Percentiles rank a stretch among this genome's conserved stretches.
These are phyloP conservation scores for Brienomyrus brachyistius DNA, from an alignment of 2,113 vertebrate genomes.

Conservation along the genomic window DNA sequence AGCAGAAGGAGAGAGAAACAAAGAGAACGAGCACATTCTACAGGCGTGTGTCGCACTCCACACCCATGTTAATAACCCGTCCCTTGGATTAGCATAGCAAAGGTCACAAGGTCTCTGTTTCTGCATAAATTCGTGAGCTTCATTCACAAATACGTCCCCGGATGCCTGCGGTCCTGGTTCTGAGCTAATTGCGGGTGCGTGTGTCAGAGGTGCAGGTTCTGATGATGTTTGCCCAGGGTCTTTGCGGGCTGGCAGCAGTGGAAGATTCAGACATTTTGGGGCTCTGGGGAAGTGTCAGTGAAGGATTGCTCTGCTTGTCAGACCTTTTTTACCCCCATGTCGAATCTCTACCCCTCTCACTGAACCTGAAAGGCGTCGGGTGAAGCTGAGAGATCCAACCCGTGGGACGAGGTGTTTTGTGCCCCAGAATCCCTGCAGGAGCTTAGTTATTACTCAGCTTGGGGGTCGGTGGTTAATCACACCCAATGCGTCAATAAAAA, in stretches of 20 bases:
- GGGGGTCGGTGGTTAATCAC: conserved; percentile 2
- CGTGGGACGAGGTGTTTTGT: neutral
- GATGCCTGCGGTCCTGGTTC: neutral
- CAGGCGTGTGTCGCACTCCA: neutral
- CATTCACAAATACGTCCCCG: neutral
- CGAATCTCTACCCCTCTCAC: neutral
- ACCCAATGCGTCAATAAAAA: neutral
- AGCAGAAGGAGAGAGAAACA: neutral
- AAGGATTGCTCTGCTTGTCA: neutral
- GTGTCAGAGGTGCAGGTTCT: conserved; percentile 53
- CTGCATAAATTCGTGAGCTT: neutral
- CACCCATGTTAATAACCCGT: neutral
- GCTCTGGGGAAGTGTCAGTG: conserved; percentile 20
- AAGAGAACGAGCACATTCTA: neutral
- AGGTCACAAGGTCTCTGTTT: neutral
- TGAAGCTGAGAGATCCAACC: neutral
- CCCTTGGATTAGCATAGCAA: neutral
- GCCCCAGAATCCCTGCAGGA: neutral
- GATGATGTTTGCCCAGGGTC: conserved; percentile 42
- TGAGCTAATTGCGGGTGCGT: neutral
- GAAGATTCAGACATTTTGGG: neutral
- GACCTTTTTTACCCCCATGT: conserved; percentile 2
- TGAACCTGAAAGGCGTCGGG: neutral
- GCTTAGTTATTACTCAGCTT: neutral
- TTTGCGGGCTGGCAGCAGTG: conserved; percentile 30